phyloP scores from a whole-genome alignment of 1,140 invertebrate species.

The Listronotus oregonensis region DNA sequence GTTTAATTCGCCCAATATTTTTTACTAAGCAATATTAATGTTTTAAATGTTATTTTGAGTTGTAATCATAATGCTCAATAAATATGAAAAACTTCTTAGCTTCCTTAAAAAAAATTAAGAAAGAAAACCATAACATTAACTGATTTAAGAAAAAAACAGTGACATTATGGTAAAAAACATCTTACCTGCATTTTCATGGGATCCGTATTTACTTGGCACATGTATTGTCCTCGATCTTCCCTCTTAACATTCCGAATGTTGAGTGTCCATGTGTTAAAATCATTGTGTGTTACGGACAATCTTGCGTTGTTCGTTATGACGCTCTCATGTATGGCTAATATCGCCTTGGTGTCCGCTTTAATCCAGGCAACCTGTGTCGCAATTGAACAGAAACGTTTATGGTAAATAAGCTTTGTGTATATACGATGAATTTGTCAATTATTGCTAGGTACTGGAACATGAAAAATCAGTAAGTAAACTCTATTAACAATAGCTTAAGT shows the following conservation, averaged over 20 bases:
- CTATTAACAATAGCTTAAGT: too few species aligned
- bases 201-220: conserved; percentile 94
- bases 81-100: too few species aligned
- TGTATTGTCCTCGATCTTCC: conserved; percentile 85
- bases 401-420: neutral
- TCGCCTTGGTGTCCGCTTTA: conserved; percentile 89
- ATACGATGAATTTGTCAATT: neutral
- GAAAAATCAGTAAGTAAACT: too few species aligned
- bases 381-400: conserved; percentile 18
- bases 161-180: too few species aligned
- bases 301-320: conserved; percentile 90
- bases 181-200: conserved; percentile 89
- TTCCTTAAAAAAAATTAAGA: too few species aligned
- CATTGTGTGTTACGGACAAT: conserved; percentile 83
- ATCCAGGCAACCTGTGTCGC: conserved; percentile 84
- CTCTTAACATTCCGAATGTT: conserved; percentile 80
- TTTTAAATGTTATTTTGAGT: too few species aligned
- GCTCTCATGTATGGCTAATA: conserved; percentile 88
- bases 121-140: too few species aligned
- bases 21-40: too few species aligned
- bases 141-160: too few species aligned
- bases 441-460: neutral
- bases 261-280: conserved; percentile 86
- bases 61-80: too few species aligned
- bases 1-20: too few species aligned